Conservation (phyloP, 2,113 vertebrate species). For the Peucedramus taeniatus region DNA sequence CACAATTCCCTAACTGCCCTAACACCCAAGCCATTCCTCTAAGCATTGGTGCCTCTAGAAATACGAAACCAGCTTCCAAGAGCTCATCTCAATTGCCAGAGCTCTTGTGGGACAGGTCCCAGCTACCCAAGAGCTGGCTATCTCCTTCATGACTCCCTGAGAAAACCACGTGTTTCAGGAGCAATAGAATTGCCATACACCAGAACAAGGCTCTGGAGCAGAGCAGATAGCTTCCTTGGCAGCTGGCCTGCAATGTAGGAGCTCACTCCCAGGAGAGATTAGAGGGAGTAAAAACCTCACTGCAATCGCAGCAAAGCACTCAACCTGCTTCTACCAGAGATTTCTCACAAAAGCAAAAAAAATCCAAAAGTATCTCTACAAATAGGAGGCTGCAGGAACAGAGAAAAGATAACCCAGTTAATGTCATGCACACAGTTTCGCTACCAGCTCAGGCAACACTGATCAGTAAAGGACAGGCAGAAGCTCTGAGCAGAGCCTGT, state of each 20-base stretch:
- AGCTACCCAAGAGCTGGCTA: background rate
- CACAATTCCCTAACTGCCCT: background rate
- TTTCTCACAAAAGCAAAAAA: background rate
- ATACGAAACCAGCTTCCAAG: background rate
- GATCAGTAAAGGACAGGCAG: background rate
- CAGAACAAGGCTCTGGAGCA: conserved; percentile 17
- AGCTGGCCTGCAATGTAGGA: background rate
- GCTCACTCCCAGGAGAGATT: conserved; percentile 12
- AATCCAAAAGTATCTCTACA: background rate
- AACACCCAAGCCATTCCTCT: background rate
- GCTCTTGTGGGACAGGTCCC: background rate
- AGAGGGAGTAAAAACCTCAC: background rate
- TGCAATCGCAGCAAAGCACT: background rate
- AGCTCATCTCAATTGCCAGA: background rate
- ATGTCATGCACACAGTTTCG: background rate
- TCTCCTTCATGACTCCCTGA: background rate
- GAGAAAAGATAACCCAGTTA: background rate
- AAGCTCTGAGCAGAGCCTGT: background rate
- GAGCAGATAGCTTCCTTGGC: conserved; percentile 45
- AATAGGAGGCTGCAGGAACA: background rate
- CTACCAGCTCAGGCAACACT: background rate
- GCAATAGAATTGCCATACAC: background rate
- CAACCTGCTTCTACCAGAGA: conserved; percentile 36
- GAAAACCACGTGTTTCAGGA: background rate
- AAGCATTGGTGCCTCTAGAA: background rate